Evolutionary conservation across 1,140 invertebrate species (phyloP), one percentile per base, ranked within the genome.

Genomic region (Procambarus virginalis): DNA sequence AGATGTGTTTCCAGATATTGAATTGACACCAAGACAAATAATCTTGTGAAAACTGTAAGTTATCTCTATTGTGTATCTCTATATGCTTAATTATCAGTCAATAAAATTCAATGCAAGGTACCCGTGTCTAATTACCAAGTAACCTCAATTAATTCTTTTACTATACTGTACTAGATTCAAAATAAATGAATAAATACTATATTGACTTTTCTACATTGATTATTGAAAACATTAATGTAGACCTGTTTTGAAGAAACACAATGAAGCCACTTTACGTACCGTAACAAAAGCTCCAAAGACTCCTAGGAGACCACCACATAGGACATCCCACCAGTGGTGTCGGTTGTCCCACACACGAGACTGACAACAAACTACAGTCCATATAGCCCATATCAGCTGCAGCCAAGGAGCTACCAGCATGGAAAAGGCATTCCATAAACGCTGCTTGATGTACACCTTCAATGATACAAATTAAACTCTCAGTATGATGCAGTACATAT

Each of bases 271-370:
- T 22, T 79, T 2, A 92, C 92, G 93, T 90, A 96, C 95, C 88
- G 95, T 95, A 89, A 96, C 95, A 12, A 95, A 82, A 64, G 95
- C 95, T 79, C 94, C 94, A 34, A 94, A 85, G 0, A 94, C 14
- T 9, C 96, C 96, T 81, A 97, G 93, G 0, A 94, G 84, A 2
- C 93, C 94, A 0, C 96, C 96, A 45, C 94, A 95, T 0, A 96
- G 92, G 0, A 97, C 96, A 93, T 97, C 96, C 96, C 96, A 97
- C 96, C 96, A 96, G 93, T 97, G 96, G 93, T 97, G 96, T 64
- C 96, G 94, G 92, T 95, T 94, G 93, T 97, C 96, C 0, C 95
- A 95, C 79, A 97, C 95, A 82, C 97, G 94, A 12, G 95, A 95
- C 3, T 96, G 93, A 0, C 96, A 95, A 93, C 96, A 96, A 8